Conservation (phyloP, 2,113 vertebrate species). For the Raja brachyura region DNA sequence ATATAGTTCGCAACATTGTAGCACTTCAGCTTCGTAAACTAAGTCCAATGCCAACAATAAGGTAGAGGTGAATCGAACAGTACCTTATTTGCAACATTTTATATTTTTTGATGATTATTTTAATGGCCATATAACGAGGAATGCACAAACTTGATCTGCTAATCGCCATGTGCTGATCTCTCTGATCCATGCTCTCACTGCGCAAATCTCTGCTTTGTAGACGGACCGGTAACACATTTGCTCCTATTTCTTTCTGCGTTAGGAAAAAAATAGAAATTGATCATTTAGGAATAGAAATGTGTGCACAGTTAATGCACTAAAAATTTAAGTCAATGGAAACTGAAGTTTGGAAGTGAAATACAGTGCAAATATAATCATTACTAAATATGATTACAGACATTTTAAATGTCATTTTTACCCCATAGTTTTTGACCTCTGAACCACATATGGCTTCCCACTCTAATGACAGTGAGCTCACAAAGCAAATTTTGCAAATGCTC, state of each 20-base stretch:
- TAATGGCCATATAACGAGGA: background rate
- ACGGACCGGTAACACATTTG: background rate
- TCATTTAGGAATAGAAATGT: background rate
- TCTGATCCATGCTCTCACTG: background rate
- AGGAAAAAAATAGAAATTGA: background rate
- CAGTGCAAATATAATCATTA: no score
- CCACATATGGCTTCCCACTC: background rate
- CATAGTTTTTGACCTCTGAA: background rate
- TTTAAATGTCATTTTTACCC: no score
- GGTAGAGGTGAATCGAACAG: no score
- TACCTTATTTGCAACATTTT: background rate
- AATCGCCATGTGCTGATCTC: background rate
- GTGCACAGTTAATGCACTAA: no score
- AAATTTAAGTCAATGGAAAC: no score
- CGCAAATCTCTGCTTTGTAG: background rate
- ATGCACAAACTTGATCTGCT: background rate
- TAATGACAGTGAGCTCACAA: background rate
- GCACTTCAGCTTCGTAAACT: no score
- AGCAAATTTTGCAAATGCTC: background rate
- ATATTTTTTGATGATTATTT: background rate
- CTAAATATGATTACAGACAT: no score
- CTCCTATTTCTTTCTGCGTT: no score
- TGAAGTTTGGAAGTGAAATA: no score
- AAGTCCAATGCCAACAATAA: no score
- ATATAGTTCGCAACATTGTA: no score